Evolutionary conservation across 2,888 invertebrate genomes (phyloP), one percentile per base, ranked within the genome.

Genomic region (Margaritifera margaritifera): DNA sequence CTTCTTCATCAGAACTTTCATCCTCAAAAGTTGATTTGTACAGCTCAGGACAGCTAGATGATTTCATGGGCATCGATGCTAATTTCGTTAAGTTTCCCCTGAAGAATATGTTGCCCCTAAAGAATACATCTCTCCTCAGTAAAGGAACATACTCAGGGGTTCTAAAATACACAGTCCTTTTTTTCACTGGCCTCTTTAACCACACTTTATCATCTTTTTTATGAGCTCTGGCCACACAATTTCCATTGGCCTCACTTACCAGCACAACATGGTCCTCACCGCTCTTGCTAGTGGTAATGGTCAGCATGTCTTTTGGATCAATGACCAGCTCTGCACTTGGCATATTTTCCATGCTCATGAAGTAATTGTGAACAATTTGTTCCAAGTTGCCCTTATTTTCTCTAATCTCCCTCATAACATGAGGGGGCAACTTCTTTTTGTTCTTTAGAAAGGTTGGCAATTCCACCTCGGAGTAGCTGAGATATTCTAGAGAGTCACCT

Each of bases 31-130:
- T 55, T n/a, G 74, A 61, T 22, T 68, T 67, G 62, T 80, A 72
- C 86, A 97, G 95, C 89, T 97, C 96, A 1, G 97, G 96, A 87
- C 96, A 96, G 69, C 96, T 96, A 19, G 95, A 95, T 0, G 96
- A 95, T 74, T 95, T 42, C 50, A 60, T 54, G 6, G 72, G 71
- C 25, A 72, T 70, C n/a, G 71, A 71, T 31, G 70, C 65, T 60
- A 67, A 52, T n/a, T 58, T 52, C 18, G 72, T 64, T 19, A 81
- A 65, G 57, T 77, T 78, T 8, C 42, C 42, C 42, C 42, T 42
- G 15, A 42, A 42, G 24, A 82, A 73, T 50, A 87, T 72, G 63
- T 82, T 87, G n/a, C 89, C 87, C 18, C 89, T 81, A 71, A 88
- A 89, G 72, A 89, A 89, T 56, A 89, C 83, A 74, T 89, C 89